Percentiles rank a stretch among this genome's conserved stretches.
Evolutionary conservation across 2,888 invertebrate species (phyloP).

Genomic region (Ramazzottius varieornatus): DNA sequence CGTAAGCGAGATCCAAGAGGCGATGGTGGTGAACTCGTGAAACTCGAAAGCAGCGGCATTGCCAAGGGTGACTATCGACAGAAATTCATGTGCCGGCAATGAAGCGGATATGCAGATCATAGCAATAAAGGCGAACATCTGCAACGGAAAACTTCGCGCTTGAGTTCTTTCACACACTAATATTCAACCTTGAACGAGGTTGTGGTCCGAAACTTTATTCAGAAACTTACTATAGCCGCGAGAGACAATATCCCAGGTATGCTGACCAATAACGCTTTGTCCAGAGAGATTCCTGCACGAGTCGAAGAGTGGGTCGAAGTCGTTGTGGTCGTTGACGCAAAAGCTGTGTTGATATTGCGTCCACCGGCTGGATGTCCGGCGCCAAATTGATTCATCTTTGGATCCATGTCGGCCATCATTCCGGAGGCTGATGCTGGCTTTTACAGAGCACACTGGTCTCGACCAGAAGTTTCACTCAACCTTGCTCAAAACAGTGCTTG

Average conservation of each 20-base stretch:
- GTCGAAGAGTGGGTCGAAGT: too few relatives aligned
- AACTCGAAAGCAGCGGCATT: not conserved
- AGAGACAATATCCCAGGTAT: not conserved
- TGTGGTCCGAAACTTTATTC: too few relatives aligned
- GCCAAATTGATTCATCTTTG: too few relatives aligned
- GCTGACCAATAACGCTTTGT: not conserved
- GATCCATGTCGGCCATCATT: too few relatives aligned
- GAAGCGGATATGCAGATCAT: not conserved
- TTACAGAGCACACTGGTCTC: too few relatives aligned
- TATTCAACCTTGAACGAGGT: not conserved
- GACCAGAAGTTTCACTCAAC: too few relatives aligned
- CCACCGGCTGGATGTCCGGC: too few relatives aligned
- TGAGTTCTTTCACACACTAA: not conserved
- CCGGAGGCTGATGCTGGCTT: too few relatives aligned
- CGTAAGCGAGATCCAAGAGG: not conserved
- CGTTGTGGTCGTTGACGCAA: too few relatives aligned
- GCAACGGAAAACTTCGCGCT: not conserved
- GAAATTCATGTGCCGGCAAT: too few relatives aligned
- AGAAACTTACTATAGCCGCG: not conserved
- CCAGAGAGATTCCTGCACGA: not conserved
- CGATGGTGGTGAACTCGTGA: not conserved
- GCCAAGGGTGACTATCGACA: not conserved
- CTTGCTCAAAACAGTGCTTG: too few relatives aligned
- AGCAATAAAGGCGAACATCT: not conserved
- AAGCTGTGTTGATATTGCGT: too few relatives aligned